Conservation (phyloP, 1,140 invertebrate genomes). For the Thaumatotibia leucotreta region DNA sequence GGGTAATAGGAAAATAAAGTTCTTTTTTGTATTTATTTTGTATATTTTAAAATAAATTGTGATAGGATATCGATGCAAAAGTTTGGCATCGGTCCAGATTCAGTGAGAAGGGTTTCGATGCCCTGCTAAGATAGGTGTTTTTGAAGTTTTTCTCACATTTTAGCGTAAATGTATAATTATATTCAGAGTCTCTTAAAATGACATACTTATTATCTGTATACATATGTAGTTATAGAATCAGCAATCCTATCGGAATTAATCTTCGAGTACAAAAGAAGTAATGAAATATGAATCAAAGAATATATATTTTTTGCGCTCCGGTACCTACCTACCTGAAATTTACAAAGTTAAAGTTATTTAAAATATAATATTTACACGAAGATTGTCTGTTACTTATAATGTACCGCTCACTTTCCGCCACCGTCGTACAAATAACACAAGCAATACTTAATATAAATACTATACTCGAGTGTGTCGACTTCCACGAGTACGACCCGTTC, state of each 20-base stretch:
- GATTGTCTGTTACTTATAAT: neutral
- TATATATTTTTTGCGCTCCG: neutral
- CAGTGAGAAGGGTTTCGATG: slow-evolving; percentile 14
- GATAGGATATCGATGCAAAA: slow-evolving; percentile 16
- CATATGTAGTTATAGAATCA: neutral
- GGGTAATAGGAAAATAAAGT: slow-evolving; percentile 1
- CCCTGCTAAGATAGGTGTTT: slow-evolving; percentile 6
- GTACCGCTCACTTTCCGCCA: neutral
- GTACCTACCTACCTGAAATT: neutral
- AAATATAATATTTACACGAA: neutral
- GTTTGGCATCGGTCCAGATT: slow-evolving; percentile 7
- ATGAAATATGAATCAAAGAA: neutral
- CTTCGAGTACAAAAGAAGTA: neutral
- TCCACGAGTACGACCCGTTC: neutral
- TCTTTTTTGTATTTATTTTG: neutral
- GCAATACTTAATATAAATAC: neutral
- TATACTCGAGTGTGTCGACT: neutral
- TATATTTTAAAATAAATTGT: slow-evolving; percentile 13
- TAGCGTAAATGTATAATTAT: neutral
- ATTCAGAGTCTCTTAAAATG: neutral
- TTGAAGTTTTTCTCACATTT: neutral
- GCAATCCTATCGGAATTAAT: neutral
- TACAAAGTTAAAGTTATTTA: neutral
- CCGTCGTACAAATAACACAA: neutral
- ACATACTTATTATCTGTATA: neutral